These are phyloP conservation scores for Eolophus roseicapilla DNA, from an alignment of 2,113 vertebrate species.

Conservation along the genomic window DNA sequence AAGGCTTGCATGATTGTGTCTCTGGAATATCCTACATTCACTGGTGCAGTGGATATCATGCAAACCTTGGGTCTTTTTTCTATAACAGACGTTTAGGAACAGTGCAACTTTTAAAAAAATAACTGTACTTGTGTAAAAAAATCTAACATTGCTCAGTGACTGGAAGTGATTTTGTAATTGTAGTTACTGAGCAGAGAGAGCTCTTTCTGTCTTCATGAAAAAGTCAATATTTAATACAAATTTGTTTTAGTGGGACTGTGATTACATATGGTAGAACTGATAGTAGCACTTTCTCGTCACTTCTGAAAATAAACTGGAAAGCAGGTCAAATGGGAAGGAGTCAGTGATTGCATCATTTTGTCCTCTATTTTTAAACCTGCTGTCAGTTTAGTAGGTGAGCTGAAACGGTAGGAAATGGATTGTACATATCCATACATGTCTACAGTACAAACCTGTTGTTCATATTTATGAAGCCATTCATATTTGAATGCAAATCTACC, in stretches of 20 bases:
- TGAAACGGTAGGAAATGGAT: background rate
- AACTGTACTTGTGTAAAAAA: background rate
- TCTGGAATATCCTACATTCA: background rate
- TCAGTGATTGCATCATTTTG: background rate
- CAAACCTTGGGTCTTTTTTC: background rate
- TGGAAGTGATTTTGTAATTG: background rate
- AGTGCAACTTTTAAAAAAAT: background rate
- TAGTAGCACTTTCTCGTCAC: background rate
- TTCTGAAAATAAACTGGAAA: background rate
- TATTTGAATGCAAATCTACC: background rate
- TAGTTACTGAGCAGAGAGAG: background rate
- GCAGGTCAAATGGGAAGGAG: background rate
- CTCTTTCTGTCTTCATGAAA: constrained; percentile 13
- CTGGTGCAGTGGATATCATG: rapidly evolving
- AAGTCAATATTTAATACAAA: background rate
- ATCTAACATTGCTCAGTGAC: background rate
- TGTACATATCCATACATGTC: background rate
- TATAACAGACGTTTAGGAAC: background rate
- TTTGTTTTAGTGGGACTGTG: background rate
- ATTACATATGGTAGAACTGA: background rate
- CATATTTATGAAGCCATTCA: background rate
- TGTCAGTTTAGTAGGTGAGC: background rate
- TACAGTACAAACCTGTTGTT: background rate
- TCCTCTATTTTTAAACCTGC: background rate
- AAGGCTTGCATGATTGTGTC: background rate